These are phyloP conservation scores for Thymallus thymallus DNA, from an alignment of 2,113 vertebrate genomes.

Conservation along the genomic window DNA sequence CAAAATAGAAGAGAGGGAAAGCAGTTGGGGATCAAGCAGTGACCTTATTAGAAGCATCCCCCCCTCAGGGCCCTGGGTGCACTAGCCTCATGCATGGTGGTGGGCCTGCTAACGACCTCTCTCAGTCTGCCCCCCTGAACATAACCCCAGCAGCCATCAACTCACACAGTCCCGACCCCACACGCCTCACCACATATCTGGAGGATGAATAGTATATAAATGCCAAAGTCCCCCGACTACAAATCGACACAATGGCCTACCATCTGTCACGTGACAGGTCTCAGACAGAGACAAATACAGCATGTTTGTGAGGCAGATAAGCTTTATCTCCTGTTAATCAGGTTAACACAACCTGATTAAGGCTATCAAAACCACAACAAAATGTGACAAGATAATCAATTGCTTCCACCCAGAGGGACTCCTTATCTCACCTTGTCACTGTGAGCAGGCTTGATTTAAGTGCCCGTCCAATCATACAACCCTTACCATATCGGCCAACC, in stretches of 20 bases:
- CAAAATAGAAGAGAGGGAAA: slow-evolving; percentile 15
- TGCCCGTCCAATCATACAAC: neutral
- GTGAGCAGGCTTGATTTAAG: slow-evolving; percentile 17
- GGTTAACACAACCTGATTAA: neutral
- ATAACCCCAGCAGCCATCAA: slow-evolving; percentile 40
- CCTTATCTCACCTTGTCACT: slow-evolving; percentile 50
- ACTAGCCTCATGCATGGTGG: neutral
- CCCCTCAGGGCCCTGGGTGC: slow-evolving; percentile 25
- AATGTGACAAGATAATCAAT: slow-evolving; percentile 4
- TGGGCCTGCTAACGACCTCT: neutral
- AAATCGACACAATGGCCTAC: too few species aligned
- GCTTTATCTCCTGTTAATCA: too few species aligned
- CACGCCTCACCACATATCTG: neutral
- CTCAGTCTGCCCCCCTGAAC: slow-evolving; percentile 24
- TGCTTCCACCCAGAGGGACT: slow-evolving; percentile 38
- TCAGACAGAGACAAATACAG: too few species aligned
- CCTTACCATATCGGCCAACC: too few species aligned
- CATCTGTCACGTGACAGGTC: too few species aligned
- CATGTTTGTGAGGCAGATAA: too few species aligned
- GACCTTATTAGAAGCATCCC: slow-evolving; percentile 67
- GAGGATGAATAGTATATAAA: too few species aligned
- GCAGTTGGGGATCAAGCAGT: slow-evolving; percentile 56
- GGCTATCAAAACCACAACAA: slow-evolving; percentile 12
- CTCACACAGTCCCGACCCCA: slow-evolving; percentile 7
- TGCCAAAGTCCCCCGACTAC: too few species aligned